Evolutionary conservation across 2,797 vertebrate species (phyloP).

Genomic region (Petrocephalus sullivani): DNA sequence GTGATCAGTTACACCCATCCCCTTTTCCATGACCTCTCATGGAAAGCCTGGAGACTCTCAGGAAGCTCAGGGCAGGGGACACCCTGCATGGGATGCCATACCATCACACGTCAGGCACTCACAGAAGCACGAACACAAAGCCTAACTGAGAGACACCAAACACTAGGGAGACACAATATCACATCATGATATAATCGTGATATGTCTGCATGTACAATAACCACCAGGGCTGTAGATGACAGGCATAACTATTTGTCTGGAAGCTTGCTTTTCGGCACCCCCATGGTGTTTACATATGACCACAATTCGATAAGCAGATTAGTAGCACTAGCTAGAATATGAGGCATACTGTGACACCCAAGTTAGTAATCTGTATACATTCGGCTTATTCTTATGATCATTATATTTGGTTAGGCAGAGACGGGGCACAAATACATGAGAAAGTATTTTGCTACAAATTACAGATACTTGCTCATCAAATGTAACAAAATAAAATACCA

Average conservation of each 20-base stretch:
- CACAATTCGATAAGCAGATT: neutral
- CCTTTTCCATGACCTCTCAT: neutral
- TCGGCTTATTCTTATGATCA: neutral
- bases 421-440: too few relatives aligned
- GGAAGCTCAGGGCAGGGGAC: neutral
- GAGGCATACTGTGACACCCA: neutral
- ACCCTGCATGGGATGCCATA: neutral
- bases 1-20: neutral
- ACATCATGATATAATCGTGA: neutral
- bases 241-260: neutral
- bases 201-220: neutral
- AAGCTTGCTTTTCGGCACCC: neutral
- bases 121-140: neutral
- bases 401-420: neutral
- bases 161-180: neutral
- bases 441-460: too few relatives aligned
- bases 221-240: neutral
- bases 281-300: neutral
- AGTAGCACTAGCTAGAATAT: neutral
- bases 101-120: neutral
- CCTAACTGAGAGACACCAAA: neutral
- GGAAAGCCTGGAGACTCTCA: neutral
- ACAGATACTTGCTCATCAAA: too few relatives aligned
- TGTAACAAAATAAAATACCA: too few relatives aligned
- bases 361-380: neutral